phyloP scores from a whole-genome alignment of 2,113 vertebrate species.

The Budorcas taxicolor region DNA sequence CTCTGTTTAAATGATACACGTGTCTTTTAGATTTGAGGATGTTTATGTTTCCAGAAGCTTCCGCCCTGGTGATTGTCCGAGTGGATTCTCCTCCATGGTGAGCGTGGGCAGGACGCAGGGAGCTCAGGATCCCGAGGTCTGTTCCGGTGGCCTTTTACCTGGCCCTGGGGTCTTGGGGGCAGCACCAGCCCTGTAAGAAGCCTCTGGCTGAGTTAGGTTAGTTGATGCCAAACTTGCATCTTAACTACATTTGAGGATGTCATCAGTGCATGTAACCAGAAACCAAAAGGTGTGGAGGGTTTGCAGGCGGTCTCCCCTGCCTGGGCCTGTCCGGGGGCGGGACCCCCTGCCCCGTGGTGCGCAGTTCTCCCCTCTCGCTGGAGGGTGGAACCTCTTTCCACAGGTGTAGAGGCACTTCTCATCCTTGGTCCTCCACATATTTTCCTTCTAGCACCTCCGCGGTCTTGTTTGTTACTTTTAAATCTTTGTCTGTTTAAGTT shows the following conservation, averaged over 20 bases:
- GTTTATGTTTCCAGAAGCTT: not conserved
- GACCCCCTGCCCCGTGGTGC: rapidly evolving
- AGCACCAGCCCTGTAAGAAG: not conserved
- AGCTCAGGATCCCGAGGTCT: not conserved
- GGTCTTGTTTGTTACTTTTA: not conserved
- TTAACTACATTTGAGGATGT: not conserved
- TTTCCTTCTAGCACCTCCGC: not conserved
- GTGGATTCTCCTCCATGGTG: not conserved
- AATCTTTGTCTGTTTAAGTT: not conserved
- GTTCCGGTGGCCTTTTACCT: not conserved
- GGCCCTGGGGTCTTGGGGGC: not conserved
- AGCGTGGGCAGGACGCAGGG: not conserved
- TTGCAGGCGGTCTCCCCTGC: not conserved
- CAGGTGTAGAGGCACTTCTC: not conserved
- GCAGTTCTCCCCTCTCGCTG: not conserved
- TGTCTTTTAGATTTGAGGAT: not conserved
- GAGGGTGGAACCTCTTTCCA: not conserved
- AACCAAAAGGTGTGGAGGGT: not conserved
- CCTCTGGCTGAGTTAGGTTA: not conserved
- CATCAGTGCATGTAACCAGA: not conserved
- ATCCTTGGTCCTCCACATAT: not conserved
- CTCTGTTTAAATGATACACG: not conserved
- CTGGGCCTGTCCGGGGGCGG: not conserved
- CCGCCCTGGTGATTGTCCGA: not conserved
- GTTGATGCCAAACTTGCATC: not conserved